phyloP scores from a whole-genome alignment of 2,113 vertebrate genomes.

The Colossoma macropomum region DNA sequence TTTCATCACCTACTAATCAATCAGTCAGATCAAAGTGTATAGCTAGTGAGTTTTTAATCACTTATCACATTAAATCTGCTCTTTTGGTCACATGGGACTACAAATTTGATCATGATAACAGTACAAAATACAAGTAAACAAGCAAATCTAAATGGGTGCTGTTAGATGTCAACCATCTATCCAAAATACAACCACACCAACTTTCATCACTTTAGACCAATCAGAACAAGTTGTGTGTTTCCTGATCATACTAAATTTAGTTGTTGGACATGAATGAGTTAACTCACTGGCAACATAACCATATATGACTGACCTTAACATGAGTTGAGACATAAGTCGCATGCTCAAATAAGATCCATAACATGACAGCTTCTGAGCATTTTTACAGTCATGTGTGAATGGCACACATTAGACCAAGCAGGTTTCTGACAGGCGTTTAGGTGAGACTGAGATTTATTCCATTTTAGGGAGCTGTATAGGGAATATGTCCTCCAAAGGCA shows the following conservation, averaged over 20 bases:
- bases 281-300: not conserved
- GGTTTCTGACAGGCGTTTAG: not conserved
- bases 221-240: not conserved
- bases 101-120: too few species aligned
- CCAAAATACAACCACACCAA: not conserved
- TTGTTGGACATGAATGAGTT: not conserved
- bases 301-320: not conserved
- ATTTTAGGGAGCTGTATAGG: not conserved
- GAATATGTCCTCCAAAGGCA: not conserved
- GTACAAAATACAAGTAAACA: not conserved
- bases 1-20: too few species aligned
- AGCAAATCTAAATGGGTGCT: too few species aligned
- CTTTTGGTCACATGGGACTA: too few species aligned
- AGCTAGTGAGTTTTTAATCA: not conserved
- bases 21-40: too few species aligned
- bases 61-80: not conserved
- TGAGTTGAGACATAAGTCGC: not conserved
- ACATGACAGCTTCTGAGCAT: conserved; percentile 2
- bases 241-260: not conserved
- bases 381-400: conserved; percentile 1
- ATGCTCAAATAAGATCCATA: not conserved
- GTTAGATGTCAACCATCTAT: not conserved
- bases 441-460: conserved; percentile 18
- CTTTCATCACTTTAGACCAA: not conserved
- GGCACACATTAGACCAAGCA: conserved; percentile 17